A percentile compares a stretch with the other conserved stretches of the same genome.
These are phyloP conservation scores for Marronus borbonicus DNA, from an alignment of 2,888 invertebrate genomes.

Conservation along the genomic window DNA sequence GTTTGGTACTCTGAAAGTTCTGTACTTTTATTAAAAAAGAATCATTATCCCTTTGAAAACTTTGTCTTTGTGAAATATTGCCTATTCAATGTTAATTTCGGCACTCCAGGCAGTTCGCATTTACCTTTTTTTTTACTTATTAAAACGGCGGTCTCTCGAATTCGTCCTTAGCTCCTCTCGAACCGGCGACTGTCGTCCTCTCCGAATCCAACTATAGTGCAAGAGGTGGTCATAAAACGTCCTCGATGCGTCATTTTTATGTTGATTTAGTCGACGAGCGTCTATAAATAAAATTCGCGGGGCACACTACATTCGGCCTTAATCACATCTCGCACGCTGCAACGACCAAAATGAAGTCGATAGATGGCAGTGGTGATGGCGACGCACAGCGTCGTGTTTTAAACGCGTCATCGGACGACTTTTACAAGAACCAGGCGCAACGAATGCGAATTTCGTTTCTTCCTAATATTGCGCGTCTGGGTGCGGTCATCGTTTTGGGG, in stretches of 20 bases:
- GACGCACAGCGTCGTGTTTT: neutral
- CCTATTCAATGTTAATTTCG: conserved; percentile 29
- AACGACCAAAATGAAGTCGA: conserved; percentile 18
- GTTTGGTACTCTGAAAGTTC: too few relatives aligned
- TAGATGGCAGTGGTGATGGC: neutral
- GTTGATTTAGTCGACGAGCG: conserved; percentile 41
- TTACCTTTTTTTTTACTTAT: conserved; percentile 32
- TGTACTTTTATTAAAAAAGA: conserved; percentile 25
- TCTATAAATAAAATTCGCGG: conserved; percentile 44
- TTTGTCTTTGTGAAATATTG: neutral
- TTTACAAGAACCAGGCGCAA: neutral
- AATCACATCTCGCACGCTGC: conserved; percentile 36
- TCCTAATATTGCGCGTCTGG: neutral
- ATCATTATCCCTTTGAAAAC: neutral
- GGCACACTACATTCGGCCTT: conserved; percentile 42
- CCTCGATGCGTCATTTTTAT: conserved; percentile 39
- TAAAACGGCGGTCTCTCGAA: conserved; percentile 6
- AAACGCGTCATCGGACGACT: conserved; percentile 17
- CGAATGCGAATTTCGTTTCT: conserved; percentile 21
- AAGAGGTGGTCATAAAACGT: conserved; percentile 33
- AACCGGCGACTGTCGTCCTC: neutral
- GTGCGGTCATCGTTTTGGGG: conserved; percentile 35
- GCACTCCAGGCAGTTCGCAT: conserved; percentile 29
- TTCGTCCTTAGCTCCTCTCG: neutral
- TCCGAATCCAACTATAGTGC: conserved; percentile 15